Evolutionary conservation across 2,113 vertebrate genomes (phyloP).

Genomic region (cattle (Bos taurus)): ARS-UCD2.0 NC_037331.1:25386501-25387000

Average conservation of each 20-base stretch:
- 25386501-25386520: not conserved
- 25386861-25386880: not conserved
- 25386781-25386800: not conserved
- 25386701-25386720: not conserved
- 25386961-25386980: not conserved
- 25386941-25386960: not conserved
- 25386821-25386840: not conserved
- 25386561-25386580: not conserved
- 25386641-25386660: not conserved
- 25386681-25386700: not conserved
- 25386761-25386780: not conserved
- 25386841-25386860: not conserved
- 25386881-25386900: not conserved
- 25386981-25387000: not conserved
- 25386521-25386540: not conserved
- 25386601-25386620: not conserved
- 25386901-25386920: rapidly evolving
- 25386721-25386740: not conserved
- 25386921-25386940: not conserved
- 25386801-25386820: not conserved
- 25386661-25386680: not conserved
- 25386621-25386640: not conserved
- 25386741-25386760: not conserved
- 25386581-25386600: not conserved
- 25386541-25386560: not conserved